phyloP scores from a whole-genome alignment of 2,113 vertebrate species.

The Megaceryle maxima region DNA sequence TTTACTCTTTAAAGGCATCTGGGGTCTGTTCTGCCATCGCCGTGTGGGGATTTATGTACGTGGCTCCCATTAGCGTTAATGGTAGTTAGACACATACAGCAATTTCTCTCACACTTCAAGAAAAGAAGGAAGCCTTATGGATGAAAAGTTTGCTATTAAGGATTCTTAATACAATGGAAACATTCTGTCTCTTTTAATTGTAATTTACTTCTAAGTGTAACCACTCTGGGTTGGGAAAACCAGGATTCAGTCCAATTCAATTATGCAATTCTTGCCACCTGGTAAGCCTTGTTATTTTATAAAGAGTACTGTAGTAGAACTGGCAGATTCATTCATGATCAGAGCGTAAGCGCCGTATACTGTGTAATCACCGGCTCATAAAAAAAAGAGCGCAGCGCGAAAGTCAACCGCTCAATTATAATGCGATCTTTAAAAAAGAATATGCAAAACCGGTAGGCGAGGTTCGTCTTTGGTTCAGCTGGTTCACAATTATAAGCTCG shows the following conservation, averaged over 20 bases:
- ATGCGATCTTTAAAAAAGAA: constrained; percentile 29
- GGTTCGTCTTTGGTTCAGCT: constrained; percentile 51
- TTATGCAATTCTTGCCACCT: constrained; percentile 68
- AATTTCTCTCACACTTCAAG: constrained; percentile 38
- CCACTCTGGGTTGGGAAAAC: constrained; percentile 53
- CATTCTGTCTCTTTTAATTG: constrained; percentile 60
- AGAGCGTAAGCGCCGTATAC: constrained; percentile 20
- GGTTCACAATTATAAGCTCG: constrained; percentile 54
- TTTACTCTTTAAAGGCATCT: constrained; percentile 56
- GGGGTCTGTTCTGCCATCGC: constrained; percentile 32
- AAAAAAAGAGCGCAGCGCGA: background rate
- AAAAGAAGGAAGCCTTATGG: constrained; percentile 42
- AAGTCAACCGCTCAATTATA: constrained; percentile 61
- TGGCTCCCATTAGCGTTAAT: constrained; percentile 51
- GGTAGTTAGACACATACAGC: constrained; percentile 43
- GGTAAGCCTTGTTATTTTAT: constrained; percentile 71
- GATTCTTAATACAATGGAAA: constrained; percentile 68
- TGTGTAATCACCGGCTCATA: constrained; percentile 56
- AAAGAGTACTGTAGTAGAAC: constrained; percentile 68
- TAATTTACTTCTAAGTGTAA: constrained; percentile 62
- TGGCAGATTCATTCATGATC: constrained; percentile 66
- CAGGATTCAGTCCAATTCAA: constrained; percentile 67
- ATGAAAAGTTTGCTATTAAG: constrained; percentile 66
- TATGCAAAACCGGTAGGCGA: constrained; percentile 24
- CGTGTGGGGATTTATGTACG: constrained; percentile 1